A percentile compares a stretch with the other conserved stretches of the same genome.
phyloP scores from a whole-genome alignment of 2,797 vertebrate genomes.

The Leontopithecus rosalia region DNA sequence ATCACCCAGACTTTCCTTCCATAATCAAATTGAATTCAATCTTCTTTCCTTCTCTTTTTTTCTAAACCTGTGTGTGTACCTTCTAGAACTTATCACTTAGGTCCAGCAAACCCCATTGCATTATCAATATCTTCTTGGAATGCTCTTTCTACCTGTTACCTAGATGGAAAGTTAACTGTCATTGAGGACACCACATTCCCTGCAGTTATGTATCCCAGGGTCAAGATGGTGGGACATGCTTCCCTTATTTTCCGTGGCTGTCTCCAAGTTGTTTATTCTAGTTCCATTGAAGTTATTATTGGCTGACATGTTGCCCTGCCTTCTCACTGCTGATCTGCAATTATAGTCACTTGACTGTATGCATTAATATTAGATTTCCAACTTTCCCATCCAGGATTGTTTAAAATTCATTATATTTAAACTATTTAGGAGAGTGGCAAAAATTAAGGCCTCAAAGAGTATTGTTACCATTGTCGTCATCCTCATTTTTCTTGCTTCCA shows the following conservation, averaged over 20 bases:
- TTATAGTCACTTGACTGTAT: background rate
- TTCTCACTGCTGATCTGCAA: background rate
- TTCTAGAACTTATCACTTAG: background rate
- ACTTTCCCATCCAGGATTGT: background rate
- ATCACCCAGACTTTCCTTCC: background rate
- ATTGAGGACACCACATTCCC: background rate
- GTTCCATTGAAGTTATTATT: background rate
- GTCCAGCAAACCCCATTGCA: background rate
- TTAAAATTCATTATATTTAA: background rate
- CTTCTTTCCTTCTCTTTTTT: background rate
- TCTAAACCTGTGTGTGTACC: background rate
- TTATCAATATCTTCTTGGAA: background rate
- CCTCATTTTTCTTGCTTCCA: background rate
- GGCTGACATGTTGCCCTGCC: background rate
- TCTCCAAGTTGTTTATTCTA: background rate
- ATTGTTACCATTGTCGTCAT: background rate
- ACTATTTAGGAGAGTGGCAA: background rate
- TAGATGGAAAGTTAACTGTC: background rate
- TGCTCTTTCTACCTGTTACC: background rate
- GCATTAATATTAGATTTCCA: background rate
- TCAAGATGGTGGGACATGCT: background rate
- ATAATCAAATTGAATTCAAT: background rate
- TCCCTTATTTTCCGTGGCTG: background rate
- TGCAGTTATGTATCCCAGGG: background rate
- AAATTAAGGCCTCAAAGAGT: background rate